phyloP scores from a whole-genome alignment of 2,113 vertebrate species.

The Nesogale talazaci region DNA sequence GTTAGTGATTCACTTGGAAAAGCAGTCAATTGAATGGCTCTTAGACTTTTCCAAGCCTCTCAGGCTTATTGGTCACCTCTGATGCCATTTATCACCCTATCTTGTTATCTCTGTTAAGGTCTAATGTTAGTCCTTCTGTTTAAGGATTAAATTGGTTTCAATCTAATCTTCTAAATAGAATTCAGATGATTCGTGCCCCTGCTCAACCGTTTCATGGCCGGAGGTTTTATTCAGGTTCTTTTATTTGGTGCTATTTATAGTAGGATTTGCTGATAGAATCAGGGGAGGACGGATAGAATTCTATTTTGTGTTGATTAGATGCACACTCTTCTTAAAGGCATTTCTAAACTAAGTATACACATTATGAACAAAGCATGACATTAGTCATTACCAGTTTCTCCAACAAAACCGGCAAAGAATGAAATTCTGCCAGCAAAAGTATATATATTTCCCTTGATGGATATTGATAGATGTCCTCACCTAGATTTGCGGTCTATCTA shows the following conservation, averaged over 20 bases:
- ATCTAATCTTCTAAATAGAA: slow-evolving; percentile 70
- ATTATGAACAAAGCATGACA: slow-evolving; percentile 22
- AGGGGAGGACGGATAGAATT: slow-evolving; percentile 69
- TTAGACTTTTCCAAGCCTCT: slow-evolving; percentile 54
- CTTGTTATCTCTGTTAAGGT: slow-evolving; percentile 70
- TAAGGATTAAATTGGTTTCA: slow-evolving; percentile 69
- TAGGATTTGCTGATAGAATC: slow-evolving; percentile 68
- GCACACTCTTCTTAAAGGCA: slow-evolving; percentile 52
- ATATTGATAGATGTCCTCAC: not conserved
- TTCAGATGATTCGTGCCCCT: slow-evolving; percentile 64
- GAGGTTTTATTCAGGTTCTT: slow-evolving; percentile 58
- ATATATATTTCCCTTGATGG: not conserved
- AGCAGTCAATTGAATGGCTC: slow-evolving; percentile 41
- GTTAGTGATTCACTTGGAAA: slow-evolving; percentile 43
- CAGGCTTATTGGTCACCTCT: slow-evolving; percentile 64
- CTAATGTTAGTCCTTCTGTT: slow-evolving; percentile 56
- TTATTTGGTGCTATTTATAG: slow-evolving; percentile 64
- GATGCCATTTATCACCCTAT: slow-evolving; percentile 50
- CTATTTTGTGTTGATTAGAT: slow-evolving; percentile 63
- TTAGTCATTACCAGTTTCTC: slow-evolving; percentile 54
- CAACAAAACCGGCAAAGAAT: slow-evolving; percentile 26
- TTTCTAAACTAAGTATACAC: slow-evolving; percentile 18
- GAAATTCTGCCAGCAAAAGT: not conserved
- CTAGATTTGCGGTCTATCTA: not conserved
- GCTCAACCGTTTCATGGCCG: slow-evolving; percentile 56